Conservation (phyloP, 1,140 invertebrate species). For the Linepithema humile region DNA sequence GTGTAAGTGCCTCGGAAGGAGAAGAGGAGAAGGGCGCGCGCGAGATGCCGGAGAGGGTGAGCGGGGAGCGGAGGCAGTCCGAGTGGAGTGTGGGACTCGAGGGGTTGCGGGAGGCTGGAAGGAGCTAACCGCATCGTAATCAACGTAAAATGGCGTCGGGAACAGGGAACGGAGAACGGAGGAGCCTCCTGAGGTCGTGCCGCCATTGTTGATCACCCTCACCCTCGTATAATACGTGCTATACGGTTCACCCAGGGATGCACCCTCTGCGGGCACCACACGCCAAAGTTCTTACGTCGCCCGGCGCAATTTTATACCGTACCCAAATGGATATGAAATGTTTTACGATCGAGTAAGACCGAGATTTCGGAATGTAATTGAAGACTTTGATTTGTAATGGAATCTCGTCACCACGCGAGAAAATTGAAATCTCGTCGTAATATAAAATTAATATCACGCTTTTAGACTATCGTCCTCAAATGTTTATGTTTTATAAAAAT, state of each 20-base stretch:
- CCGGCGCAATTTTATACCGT: neutral
- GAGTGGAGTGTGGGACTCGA: conserved; percentile 48
- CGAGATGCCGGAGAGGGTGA: conserved; percentile 33
- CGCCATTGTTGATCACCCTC: conserved; percentile 65
- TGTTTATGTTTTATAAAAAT: neutral
- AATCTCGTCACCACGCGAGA: neutral
- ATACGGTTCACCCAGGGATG: conserved; percentile 38
- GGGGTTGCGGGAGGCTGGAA: conserved; percentile 72
- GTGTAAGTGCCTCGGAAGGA: conserved; percentile 60
- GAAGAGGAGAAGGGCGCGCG: conserved; percentile 14
- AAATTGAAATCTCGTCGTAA: neutral
- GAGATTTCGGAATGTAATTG: neutral
- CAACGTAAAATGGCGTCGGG: conserved; percentile 82
- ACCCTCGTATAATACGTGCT: conserved; percentile 64
- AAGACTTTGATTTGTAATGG: too few relatives aligned
- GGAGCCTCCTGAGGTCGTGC: conserved; percentile 63
- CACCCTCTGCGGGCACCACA: conserved; percentile 31
- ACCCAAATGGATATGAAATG: neutral
- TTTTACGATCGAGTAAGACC: conserved; percentile 27
- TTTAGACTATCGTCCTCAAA: neutral
- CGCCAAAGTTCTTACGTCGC: conserved; percentile 10
- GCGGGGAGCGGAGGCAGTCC: conserved; percentile 37
- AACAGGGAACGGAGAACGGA: conserved; percentile 73
- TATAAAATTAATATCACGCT: neutral
- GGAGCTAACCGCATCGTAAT: conserved; percentile 82